These are phyloP conservation scores for Apeltes quadracus DNA, from an alignment of 2,113 vertebrate species.

Conservation along the genomic window DNA sequence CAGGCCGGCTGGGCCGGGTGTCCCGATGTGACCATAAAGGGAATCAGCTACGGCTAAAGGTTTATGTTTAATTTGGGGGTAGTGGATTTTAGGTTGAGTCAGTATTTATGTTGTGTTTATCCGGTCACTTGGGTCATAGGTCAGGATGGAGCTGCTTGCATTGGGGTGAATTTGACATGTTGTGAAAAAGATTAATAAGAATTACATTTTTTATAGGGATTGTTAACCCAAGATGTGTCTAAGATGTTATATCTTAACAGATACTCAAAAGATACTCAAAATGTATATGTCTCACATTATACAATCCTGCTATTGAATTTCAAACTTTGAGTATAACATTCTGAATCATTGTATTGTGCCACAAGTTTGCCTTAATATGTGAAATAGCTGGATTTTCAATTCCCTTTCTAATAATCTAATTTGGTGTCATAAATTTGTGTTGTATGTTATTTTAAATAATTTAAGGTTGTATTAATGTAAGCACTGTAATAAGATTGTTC, in stretches of 20 bases:
- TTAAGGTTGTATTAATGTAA: not conserved
- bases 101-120: constrained; percentile 26
- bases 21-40: not conserved
- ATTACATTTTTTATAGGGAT: not conserved
- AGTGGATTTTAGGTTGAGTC: constrained; percentile 46
- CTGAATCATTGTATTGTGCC: not conserved
- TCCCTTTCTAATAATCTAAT: not conserved
- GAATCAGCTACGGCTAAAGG: not conserved
- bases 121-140: not conserved
- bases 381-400: not conserved
- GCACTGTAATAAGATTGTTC: not conserved
- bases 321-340: not conserved
- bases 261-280: no score
- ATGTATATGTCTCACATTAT: no score
- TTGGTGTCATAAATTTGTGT: not conserved
- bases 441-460: not conserved
- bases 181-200: not conserved
- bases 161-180: not conserved
- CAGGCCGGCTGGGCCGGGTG: constrained; percentile 12
- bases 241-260: no score
- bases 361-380: not conserved
- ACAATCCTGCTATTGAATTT: not conserved
- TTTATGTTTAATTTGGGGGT: not conserved
- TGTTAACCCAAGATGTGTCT: no score
- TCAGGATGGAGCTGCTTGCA: not conserved